phyloP scores from a whole-genome alignment of 2,113 vertebrate genomes.

The Steatornis caripensis region DNA sequence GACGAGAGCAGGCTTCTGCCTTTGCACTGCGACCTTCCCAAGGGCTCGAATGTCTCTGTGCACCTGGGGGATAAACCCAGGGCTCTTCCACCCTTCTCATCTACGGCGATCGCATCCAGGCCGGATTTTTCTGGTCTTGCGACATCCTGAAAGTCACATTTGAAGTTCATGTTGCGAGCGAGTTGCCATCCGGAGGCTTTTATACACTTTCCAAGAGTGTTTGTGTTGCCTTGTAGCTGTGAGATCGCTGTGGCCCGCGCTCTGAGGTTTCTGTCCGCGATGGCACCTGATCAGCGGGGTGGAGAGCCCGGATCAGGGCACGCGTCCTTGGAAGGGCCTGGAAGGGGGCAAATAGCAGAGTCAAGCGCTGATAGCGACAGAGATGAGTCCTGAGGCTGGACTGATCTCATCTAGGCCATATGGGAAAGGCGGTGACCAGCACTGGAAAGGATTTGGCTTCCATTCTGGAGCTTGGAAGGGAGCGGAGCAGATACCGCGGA shows the following conservation, averaged over 20 bases:
- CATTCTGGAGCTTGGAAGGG: background rate
- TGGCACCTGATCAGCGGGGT: background rate
- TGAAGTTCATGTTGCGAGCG: background rate
- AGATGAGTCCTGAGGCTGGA: background rate
- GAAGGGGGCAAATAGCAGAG: background rate
- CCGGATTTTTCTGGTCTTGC: background rate
- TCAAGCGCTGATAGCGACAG: background rate
- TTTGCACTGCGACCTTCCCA: background rate
- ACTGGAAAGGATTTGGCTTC: background rate
- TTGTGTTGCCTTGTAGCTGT: background rate
- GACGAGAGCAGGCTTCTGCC: background rate
- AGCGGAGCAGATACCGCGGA: background rate
- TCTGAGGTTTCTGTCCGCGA: background rate
- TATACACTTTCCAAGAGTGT: background rate
- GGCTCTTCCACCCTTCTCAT: background rate
- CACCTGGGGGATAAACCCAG: background rate
- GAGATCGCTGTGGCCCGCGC: fast-evolving
- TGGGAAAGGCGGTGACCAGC: background rate
- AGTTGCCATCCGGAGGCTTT: background rate
- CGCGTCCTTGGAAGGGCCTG: background rate
- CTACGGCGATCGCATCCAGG: fast-evolving
- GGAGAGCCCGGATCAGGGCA: background rate
- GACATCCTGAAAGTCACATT: background rate
- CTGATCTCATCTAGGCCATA: background rate
- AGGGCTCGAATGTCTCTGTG: background rate